Base-by-base conservation (phyloP, 2,797 vertebrate species). In the Chelon labrosus region DNA sequence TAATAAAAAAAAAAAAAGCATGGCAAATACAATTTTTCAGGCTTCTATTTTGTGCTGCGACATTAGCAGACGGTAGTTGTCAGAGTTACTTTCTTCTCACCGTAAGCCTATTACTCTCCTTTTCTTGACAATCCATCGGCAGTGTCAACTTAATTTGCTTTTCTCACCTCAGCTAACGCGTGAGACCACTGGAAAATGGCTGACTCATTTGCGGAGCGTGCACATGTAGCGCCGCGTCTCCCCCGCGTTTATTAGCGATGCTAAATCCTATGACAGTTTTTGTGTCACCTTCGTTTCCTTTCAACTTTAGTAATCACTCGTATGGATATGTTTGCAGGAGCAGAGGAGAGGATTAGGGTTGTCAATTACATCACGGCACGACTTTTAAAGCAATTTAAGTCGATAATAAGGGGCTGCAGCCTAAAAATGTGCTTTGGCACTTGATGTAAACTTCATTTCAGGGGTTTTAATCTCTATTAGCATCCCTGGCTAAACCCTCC, bases 111-210 rank as follows among this genome's bases (percentile, higher is more conserved):
- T 87, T 86, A 77, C 62, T 35, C 56, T 62, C 62, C 22, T 19
- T 57, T 65, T 77, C 70, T 64, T 75, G 51, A 74, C 75, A 73
- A 41, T 77, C 63, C 70, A 64, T 65, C 58, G 1, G 7, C 46
- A 31, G 63, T 27, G 46, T 84, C 73, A 66, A 63, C 63, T 67
- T 73, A 70, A 87, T 85, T 88, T 47, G 50, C 75, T 72, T 68
- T 70, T 70, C 50, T 72, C 75, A 85, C 54, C 57, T 78, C 78
- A 51, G 47, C 70, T 47, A 61, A 41, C 52, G 19, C 59, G 46
- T 14, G 56, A 51, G 75, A 46, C 54, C 22, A 2, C 61, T 22
- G 70, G 41, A 67, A 76, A 75, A 67, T 1, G 9, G 27, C 25
- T 47, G 59, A 84, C 70, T 79, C 59, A 68, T 71, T 65, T 31